Conservation (phyloP, 2,888 invertebrate species). For the Catocala sponsa region DNA sequence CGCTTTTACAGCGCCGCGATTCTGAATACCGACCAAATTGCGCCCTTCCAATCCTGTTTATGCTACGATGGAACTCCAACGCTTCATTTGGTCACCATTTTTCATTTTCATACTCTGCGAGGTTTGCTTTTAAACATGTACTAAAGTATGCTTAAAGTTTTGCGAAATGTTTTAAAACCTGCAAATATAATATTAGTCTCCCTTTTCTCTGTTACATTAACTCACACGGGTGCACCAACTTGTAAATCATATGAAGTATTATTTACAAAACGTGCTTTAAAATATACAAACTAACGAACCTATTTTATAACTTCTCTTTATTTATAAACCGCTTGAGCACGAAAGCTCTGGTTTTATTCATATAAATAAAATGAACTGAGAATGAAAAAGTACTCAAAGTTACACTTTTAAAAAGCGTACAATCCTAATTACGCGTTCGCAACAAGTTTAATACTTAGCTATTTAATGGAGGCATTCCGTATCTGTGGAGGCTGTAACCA, state of each 20-base stretch:
- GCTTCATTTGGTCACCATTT: slow-evolving; percentile 67
- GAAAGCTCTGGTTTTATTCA: slow-evolving; percentile 10
- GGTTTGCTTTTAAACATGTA: slow-evolving; percentile 34
- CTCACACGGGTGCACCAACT: background rate
- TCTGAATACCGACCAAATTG: slow-evolving; percentile 86
- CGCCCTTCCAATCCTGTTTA: slow-evolving; percentile 85
- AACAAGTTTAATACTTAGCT: slow-evolving; percentile 43
- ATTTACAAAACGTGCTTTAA: slow-evolving; percentile 3
- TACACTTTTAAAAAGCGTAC: slow-evolving; percentile 11
- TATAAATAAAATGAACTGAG: background rate
- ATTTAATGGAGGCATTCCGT: slow-evolving; percentile 39
- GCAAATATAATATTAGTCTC: background rate
- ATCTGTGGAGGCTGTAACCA: slow-evolving; percentile 43
- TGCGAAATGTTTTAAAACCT: slow-evolving; percentile 7
- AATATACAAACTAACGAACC: background rate
- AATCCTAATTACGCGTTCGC: slow-evolving; percentile 37
- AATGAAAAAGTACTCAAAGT: slow-evolving; percentile 9
- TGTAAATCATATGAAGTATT: background rate
- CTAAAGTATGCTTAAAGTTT: slow-evolving; percentile 25
- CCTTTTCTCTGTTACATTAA: background rate
- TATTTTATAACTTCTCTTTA: background rate
- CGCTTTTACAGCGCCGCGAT: slow-evolving; percentile 84
- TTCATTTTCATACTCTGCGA: slow-evolving; percentile 52
- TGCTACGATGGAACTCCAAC: slow-evolving; percentile 72
- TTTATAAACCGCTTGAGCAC: background rate